phyloP scores from a whole-genome alignment of 2,113 vertebrate genomes.

The Pardalotus punctatus region DNA sequence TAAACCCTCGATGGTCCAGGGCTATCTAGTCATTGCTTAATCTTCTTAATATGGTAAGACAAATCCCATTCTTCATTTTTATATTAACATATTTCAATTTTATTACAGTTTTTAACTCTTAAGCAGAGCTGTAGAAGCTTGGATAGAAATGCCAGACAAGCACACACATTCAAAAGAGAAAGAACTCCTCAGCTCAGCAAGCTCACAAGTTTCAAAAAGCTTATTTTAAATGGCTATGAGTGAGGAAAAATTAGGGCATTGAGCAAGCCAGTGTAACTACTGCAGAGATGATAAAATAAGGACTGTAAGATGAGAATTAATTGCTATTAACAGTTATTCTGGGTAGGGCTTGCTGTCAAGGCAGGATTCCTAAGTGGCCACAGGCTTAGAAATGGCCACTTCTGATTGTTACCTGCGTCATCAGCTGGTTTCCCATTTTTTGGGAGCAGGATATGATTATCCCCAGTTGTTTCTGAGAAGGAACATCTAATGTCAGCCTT shows the following conservation, averaged over 20 bases:
- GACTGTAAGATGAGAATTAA: slow-evolving; percentile 38
- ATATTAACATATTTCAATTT: slow-evolving; percentile 74
- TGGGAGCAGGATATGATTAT: neutral
- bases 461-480: neutral
- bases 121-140: slow-evolving; percentile 18
- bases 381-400: neutral
- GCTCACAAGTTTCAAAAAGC: slow-evolving; percentile 15
- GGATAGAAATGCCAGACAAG: slow-evolving; percentile 45
- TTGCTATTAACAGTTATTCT: slow-evolving; percentile 51
- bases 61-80: slow-evolving; percentile 78
- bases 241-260: slow-evolving; percentile 49
- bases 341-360: neutral
- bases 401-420: neutral
- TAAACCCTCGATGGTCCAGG: slow-evolving; percentile 62
- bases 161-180: neutral
- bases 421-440: neutral
- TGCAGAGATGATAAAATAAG: slow-evolving; percentile 45
- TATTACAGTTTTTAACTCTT: slow-evolving; percentile 72
- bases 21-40: slow-evolving; percentile 64
- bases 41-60: slow-evolving; percentile 74
- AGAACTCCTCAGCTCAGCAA: neutral
- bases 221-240: slow-evolving; percentile 47
- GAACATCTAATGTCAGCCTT: neutral
- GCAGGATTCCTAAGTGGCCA: neutral
- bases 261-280: slow-evolving; percentile 35